A percentile compares a stretch with the other conserved stretches of the same genome.
Evolutionary conservation across 2,113 vertebrate species (phyloP).

Genomic region (Chamaetylas fuelleborni): DNA sequence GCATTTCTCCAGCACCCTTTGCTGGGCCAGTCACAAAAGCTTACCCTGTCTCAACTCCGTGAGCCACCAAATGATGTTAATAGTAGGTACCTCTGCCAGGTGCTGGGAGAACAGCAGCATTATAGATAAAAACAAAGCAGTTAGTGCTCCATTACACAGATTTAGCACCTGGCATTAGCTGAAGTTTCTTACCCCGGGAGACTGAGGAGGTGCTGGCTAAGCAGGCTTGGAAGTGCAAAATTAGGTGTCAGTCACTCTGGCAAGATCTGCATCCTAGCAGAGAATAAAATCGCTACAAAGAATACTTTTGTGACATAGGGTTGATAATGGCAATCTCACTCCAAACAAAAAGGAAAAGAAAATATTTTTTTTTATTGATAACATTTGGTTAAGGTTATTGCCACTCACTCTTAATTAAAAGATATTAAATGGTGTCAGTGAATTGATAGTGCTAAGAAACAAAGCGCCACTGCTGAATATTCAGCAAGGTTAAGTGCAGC

Average conservation of each 20-base stretch:
- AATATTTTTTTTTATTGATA: neutral
- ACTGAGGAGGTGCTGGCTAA: neutral
- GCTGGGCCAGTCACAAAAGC: neutral
- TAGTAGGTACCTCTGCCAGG: neutral
- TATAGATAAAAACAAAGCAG: neutral
- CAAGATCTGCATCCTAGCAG: neutral
- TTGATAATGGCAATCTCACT: neutral
- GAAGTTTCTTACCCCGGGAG: neutral
- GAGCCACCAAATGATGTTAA: neutral
- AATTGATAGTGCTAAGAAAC: neutral
- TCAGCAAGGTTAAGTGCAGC: slow-evolving; percentile 13
- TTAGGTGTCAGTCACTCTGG: neutral
- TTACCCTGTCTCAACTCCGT: neutral
- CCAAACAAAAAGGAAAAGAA: neutral
- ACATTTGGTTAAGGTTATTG: neutral
- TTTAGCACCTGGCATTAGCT: neutral
- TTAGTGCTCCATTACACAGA: neutral
- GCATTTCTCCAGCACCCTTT: neutral
- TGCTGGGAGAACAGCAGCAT: neutral
- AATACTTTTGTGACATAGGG: neutral
- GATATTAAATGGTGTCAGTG: neutral
- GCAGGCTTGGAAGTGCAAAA: neutral
- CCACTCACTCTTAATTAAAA: neutral
- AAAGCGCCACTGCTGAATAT: slow-evolving; percentile 36
- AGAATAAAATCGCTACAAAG: neutral